phyloP scores from a whole-genome alignment of 64 coral and sea anemone genomes.

The Stylophora pistillata region DNA sequence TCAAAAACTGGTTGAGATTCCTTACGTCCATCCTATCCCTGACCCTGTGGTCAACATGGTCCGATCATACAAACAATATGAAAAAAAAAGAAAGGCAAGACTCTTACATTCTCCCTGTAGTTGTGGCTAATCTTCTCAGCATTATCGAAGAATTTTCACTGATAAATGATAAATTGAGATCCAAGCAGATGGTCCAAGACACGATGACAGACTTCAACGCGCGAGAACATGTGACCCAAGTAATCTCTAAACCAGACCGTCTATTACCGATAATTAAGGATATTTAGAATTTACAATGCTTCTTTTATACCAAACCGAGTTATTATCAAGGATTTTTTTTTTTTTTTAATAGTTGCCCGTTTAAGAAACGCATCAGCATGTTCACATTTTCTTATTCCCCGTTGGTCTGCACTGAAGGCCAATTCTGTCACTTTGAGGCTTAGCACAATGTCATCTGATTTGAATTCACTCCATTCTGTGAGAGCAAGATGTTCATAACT shows the following conservation, averaged over 20 bases:
- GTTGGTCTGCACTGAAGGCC: too few relatives aligned
- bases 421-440: too few relatives aligned
- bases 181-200: neutral
- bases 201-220: neutral
- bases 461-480: too few relatives aligned
- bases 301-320: neutral
- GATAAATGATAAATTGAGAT: constrained; percentile 7
- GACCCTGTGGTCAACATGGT: too few relatives aligned
- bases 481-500: too few relatives aligned
- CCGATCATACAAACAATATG: neutral
- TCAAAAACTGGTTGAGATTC: too few relatives aligned
- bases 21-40: too few relatives aligned
- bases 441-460: too few relatives aligned
- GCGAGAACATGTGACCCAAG: neutral
- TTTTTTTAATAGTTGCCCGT: neutral
- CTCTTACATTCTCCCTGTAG: neutral
- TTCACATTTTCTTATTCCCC: neutral
- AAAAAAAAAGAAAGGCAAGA: neutral
- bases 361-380: neutral
- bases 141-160: neutral
- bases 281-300: neutral
- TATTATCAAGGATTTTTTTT: neutral
- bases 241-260: constrained; percentile 25
- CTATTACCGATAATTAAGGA: constrained; percentile 36
- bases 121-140: neutral